A percentile compares a stretch with the other conserved stretches of the same genome.
Evolutionary conservation across 2,888 invertebrate species (phyloP).

Genomic region (Eutolmus rufibarbis): DNA sequence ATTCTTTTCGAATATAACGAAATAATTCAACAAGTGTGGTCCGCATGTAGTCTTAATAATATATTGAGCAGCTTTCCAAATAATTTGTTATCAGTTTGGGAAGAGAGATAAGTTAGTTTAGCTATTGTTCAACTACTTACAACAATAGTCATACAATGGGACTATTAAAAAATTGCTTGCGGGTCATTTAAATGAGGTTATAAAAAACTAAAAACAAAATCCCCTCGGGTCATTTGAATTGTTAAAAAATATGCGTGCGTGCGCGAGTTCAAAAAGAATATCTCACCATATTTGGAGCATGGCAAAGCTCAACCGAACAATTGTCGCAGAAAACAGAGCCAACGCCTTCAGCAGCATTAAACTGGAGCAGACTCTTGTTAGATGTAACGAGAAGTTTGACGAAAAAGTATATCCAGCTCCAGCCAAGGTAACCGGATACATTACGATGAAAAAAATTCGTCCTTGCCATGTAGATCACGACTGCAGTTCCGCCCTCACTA

Average conservation of each 20-base stretch:
- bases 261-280: neutral
- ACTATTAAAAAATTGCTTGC: neutral
- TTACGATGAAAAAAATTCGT: slow-evolving; percentile 48
- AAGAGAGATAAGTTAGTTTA: neutral
- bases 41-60: too few relatives aligned
- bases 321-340: neutral
- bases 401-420: neutral
- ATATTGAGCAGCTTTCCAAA: too few relatives aligned
- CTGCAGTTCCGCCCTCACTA: slow-evolving; percentile 50
- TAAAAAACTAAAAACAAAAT: neutral
- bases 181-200: neutral
- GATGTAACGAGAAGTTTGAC: neutral
- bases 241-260: neutral
- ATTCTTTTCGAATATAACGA: too few relatives aligned
- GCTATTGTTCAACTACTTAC: neutral
- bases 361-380: neutral
- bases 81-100: too few relatives aligned
- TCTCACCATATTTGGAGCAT: slow-evolving; percentile 18
- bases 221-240: neutral
- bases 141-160: neutral
- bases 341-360: slow-evolving; percentile 1
- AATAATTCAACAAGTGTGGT: too few relatives aligned
- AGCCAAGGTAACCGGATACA: slow-evolving; percentile 34
- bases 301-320: neutral
- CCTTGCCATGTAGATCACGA: slow-evolving; percentile 52